Evolutionary conservation across 2,797 vertebrate species (phyloP), one percentile per base, ranked within the genome.

Genomic region (Sebastiscus albofasciatus): DNA sequence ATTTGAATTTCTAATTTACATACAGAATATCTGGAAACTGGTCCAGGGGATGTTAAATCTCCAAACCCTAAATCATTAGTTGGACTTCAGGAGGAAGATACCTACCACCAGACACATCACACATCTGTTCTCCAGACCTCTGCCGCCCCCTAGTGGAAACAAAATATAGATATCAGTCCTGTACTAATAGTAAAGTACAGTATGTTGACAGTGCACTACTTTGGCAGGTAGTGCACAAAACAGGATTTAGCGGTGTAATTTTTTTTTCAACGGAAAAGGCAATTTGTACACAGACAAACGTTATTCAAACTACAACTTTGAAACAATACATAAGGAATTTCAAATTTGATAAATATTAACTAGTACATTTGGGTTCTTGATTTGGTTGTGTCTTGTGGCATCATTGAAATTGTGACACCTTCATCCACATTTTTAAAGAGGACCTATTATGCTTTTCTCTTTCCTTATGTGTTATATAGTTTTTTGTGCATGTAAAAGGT

Each of bases 91-190:
- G 16, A 77, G 36, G 20, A 62, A 24, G 12, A 68, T 5, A 27
- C 26, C 62, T 22, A 26, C 8, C 4, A 4, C 3, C 8, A 39
- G 29, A 74, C 12, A 27, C 4, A 4, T 12, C 27, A 18, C 10
- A 31, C 14, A 14, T 42, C 2, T 62, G 10, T 64, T 83, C 61
- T 26, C 6, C 60, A 79, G 84, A 71, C 49, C 81, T 93, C 81
- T 95, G 87, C 90, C 55, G 85, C 93, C 89, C 85, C 84, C 93
- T 82, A 59, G 82, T 93, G 94, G 83, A 77, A 6, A 1, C 8
- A 72, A 0, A 24, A 36, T 1, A 67, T 29, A 61, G 2, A 2
- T 4, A 18, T 72, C 1, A 5, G n/a, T 4, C 2, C 10, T 1
- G 1, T 4, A 18, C 8, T 22, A 1, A 24, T n/a, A 16, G 26